A percentile compares a stretch with the other conserved stretches of the same genome.
Evolutionary conservation across 2,888 invertebrate genomes (phyloP).

Genomic region (Encarsia formosa): DNA sequence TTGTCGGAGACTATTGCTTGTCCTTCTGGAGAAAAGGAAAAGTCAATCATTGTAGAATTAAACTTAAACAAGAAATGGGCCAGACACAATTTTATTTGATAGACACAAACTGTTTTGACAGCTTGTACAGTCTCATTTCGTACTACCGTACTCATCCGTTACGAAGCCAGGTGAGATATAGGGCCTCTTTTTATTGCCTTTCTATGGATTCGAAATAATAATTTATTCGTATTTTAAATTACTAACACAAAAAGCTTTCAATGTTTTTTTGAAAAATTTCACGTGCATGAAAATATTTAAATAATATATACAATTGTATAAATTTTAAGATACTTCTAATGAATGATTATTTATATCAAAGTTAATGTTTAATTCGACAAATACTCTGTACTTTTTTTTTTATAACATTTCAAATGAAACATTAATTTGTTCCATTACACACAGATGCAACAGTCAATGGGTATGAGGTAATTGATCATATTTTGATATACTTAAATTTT

Average conservation of each 20-base stretch:
- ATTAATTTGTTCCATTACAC: slow-evolving; percentile 31
- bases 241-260: no score
- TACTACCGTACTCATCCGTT: slow-evolving; percentile 84
- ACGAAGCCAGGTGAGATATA: slow-evolving; percentile 65
- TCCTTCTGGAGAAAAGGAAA: slow-evolving; percentile 89
- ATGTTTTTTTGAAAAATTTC: slow-evolving; percentile 11
- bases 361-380: background rate
- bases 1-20: slow-evolving; percentile 92
- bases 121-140: slow-evolving; percentile 84
- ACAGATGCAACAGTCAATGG: slow-evolving; percentile 28
- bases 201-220: background rate
- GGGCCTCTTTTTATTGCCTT: background rate
- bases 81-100: slow-evolving; percentile 86
- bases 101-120: slow-evolving; percentile 84
- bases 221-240: background rate
- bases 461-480: slow-evolving; percentile 29
- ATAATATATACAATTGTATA: no score
- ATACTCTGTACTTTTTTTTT: background rate
- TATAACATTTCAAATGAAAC: slow-evolving; percentile 10
- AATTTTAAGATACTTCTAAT: no score
- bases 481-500: slow-evolving; percentile 7
- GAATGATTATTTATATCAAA: no score
- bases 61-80: slow-evolving; percentile 83
- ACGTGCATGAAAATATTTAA: slow-evolving; percentile 6
- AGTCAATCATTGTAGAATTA: slow-evolving; percentile 90